Base-by-base conservation (phyloP, 2,113 vertebrate genomes). In the Scomber colias region DNA sequence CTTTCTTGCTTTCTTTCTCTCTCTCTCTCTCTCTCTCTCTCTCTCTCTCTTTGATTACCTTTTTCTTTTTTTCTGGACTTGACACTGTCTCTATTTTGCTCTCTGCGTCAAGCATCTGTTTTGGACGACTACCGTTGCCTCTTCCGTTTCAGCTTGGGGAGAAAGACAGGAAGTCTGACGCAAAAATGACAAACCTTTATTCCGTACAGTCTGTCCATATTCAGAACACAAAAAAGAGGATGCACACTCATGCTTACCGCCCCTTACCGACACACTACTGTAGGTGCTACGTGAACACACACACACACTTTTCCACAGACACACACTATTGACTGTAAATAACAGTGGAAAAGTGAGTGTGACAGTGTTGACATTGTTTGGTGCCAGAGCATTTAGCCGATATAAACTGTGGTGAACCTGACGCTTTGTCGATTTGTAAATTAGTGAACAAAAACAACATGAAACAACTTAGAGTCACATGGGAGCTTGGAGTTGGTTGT, bases 151-250 rank as follows among this genome's bases (percentile, higher is more conserved):
- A 66, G 60, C 64, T 60, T 46, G 4, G 21, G 75, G 75, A 91
- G 87, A 92, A 89, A 91, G 73, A 85, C 84, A 89, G 91, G 92
- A 93, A 92, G 75, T 82, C 24, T 81, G 81, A 87, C 65, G 75
- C 79, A 86, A 79, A 75, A 79, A 56, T 72, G 77, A 85, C 87
- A 77, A 49, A 56, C 77, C 2, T 69, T 8, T n/a, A 11, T 49
- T 75, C 78, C 0, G 21, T 5, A 48, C 71, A 30, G n/a, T 54
- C 31, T 44, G 65, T 70, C 64, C 53, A 11, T 5, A 40, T 85
- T 64, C 44, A 49, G 75, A 64, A 67, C 79, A 67, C 79, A 57
- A 66, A 71, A 46, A 68, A 7, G 67, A 85, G 75, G 82, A 85
- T 60, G 16, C 75, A 72, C 79, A 78, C 46, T 69, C 77, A 72